A percentile compares a stretch with the other conserved stretches of the same genome.
Evolutionary conservation across 2,888 invertebrate genomes (phyloP).

Genomic region (Lagria hirta): DNA sequence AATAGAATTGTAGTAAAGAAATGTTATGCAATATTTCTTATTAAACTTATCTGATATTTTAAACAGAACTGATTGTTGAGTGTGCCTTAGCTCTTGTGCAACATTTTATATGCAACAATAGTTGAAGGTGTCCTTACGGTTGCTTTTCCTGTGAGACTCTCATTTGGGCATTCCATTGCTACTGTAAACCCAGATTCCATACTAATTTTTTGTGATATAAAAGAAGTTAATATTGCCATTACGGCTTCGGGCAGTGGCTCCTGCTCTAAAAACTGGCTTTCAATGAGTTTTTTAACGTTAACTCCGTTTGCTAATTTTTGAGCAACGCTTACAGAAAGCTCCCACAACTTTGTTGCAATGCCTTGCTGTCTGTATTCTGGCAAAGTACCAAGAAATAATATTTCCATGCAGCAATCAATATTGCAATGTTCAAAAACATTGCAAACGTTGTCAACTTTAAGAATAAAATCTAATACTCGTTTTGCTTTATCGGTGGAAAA

Average conservation of each 20-base stretch:
- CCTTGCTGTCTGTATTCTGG: conserved; percentile 57
- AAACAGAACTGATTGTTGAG: too few relatives aligned
- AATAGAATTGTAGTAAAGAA: too few relatives aligned
- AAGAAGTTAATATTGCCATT: conserved; percentile 64
- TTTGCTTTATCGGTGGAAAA: too few relatives aligned
- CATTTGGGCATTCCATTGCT: conserved; percentile 51
- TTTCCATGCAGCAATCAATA: conserved; percentile 64
- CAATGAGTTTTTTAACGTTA: conserved; percentile 29
- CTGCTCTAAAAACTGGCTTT: conserved; percentile 28
- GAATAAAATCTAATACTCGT: conserved; percentile 61
- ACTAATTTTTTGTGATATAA: conserved; percentile 61
- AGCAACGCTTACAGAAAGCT: conserved; percentile 60
- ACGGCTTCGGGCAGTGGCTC: conserved; percentile 57
- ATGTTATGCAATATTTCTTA: too few relatives aligned
- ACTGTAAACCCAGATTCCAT: conserved; percentile 58
- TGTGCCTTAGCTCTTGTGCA: conserved; percentile 2
- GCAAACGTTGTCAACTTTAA: conserved; percentile 60
- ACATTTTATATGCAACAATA: not conserved
- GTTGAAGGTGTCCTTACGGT: not conserved
- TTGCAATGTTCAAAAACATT: conserved; percentile 65
- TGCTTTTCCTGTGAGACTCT: not conserved
- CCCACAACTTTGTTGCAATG: conserved; percentile 58
- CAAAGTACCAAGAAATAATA: conserved; percentile 67
- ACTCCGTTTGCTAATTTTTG: conserved; percentile 36
- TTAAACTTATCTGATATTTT: too few relatives aligned